Evolutionary conservation across 2,888 invertebrate genomes (phyloP).

Genomic region (Ichneumoninae sp.): DNA sequence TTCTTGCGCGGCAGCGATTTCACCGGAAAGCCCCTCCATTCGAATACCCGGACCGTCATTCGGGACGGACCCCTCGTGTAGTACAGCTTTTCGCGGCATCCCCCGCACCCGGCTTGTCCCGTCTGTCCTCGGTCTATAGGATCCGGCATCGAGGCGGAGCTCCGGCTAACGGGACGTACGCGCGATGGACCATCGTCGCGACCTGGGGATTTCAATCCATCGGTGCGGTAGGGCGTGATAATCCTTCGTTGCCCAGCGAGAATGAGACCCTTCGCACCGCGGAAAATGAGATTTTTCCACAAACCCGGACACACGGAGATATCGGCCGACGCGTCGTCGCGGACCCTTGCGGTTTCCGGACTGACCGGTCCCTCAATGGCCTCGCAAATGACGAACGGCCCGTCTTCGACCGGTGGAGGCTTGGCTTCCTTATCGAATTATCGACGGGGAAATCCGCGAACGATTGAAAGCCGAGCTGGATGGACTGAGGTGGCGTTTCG

Average conservation of each 20-base stretch:
- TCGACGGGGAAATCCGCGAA: slow-evolving; percentile 69
- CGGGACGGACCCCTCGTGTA: slow-evolving; percentile 14
- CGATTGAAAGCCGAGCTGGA: slow-evolving; percentile 76
- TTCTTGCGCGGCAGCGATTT: slow-evolving; percentile 51
- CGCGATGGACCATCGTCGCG: slow-evolving; percentile 57
- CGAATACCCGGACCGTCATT: slow-evolving; percentile 33
- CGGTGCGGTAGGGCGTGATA: slow-evolving; percentile 80
- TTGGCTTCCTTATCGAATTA: slow-evolving; percentile 80
- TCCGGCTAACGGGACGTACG: slow-evolving; percentile 27
- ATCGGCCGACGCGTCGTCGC: slow-evolving; percentile 5
- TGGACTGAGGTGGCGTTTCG: slow-evolving; percentile 21
- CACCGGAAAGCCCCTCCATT: slow-evolving; percentile 33
- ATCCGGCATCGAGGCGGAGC: slow-evolving; percentile 6
- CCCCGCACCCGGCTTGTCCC: not conserved
- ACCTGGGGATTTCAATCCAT: slow-evolving; percentile 74
- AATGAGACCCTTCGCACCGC: slow-evolving; percentile 74
- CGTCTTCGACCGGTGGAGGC: slow-evolving; percentile 49
- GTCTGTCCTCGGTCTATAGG: not conserved
- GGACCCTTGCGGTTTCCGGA: not conserved
- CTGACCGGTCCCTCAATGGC: not conserved
- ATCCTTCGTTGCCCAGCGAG: slow-evolving; percentile 74
- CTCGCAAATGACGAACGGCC: slow-evolving; percentile 29
- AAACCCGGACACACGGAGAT: slow-evolving; percentile 22
- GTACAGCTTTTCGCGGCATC: not conserved
- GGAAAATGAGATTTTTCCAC: slow-evolving; percentile 61